Conservation (phyloP, 2,888 invertebrate genomes). For the Dysmachus trigonus region DNA sequence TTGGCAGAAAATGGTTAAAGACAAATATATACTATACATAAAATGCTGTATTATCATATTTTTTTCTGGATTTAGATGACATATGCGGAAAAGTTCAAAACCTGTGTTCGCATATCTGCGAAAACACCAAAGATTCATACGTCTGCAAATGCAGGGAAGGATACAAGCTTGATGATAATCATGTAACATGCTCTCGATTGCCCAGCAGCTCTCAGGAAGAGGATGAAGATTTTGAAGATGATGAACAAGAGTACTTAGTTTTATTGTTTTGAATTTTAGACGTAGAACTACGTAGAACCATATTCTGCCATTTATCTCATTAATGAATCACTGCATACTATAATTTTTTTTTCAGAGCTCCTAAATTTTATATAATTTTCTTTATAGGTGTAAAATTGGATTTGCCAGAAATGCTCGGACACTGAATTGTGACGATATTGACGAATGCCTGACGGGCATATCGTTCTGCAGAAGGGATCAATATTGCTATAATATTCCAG, state of each 20-base stretch:
- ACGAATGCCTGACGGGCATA: conserved; percentile 76
- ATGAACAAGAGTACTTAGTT: conserved; percentile 32
- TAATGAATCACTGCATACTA: too few relatives aligned
- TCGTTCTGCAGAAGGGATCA: conserved; percentile 71
- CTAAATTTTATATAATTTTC: not conserved
- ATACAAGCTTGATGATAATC: conserved; percentile 65
- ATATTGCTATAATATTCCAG: conserved; percentile 74
- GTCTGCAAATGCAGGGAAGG: conserved; percentile 66
- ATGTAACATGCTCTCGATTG: conserved; percentile 63
- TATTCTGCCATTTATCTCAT: too few relatives aligned
- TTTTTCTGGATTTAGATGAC: not conserved
- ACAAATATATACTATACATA: not conserved
- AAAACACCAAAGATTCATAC: conserved; percentile 66
- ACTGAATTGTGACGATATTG: conserved; percentile 69
- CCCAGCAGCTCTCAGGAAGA: not conserved
- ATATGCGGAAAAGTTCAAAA: conserved; percentile 19
- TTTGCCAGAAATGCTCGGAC: conserved; percentile 62
- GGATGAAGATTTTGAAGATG: conserved; percentile 51
- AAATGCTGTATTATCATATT: not conserved
- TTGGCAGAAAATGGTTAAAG: conserved; percentile 46
- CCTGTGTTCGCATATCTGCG: conserved; percentile 1
- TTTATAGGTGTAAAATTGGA: conserved; percentile 62
- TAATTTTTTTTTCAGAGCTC: too few relatives aligned
- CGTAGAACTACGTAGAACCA: too few relatives aligned
- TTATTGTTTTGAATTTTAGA: not conserved